phyloP scores from a whole-genome alignment of 2,888 invertebrate genomes.

The Balanococcus diminutus region DNA sequence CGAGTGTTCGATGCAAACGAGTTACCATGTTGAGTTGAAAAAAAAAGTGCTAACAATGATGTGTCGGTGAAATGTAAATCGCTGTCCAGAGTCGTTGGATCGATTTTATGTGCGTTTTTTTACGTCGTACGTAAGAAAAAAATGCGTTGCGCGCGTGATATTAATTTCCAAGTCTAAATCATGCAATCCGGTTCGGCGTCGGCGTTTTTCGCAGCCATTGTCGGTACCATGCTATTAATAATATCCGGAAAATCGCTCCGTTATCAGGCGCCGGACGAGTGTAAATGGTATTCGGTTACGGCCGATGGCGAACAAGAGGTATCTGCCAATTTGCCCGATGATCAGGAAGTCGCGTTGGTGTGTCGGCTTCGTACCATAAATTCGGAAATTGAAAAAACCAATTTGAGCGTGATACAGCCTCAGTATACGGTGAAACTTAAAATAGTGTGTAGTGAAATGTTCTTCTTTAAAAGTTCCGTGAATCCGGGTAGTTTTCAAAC shows the following conservation, averaged over 20 bases:
- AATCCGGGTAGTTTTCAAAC: slow-evolving; percentile 78
- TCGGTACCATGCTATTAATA: slow-evolving; percentile 69
- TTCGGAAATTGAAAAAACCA: slow-evolving; percentile 80
- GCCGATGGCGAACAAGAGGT: slow-evolving; percentile 66
- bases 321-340: slow-evolving; percentile 58
- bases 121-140: slow-evolving; percentile 24
- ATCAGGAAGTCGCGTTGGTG: slow-evolving; percentile 72
- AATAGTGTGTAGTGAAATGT: slow-evolving; percentile 79
- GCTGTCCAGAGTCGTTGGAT: not conserved
- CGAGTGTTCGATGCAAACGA: not conserved
- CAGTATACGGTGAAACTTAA: slow-evolving; percentile 78
- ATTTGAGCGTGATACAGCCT: slow-evolving; percentile 82
- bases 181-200: slow-evolving; percentile 41
- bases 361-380: slow-evolving; percentile 78
- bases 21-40: not conserved
- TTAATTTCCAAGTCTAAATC: not conserved
- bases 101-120: not conserved
- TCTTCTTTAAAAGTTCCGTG: slow-evolving; percentile 80
- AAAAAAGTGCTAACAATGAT: not conserved
- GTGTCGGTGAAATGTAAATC: not conserved
- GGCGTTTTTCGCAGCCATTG: slow-evolving; percentile 59
- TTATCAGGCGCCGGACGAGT: slow-evolving; percentile 81
- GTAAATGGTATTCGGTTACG: slow-evolving; percentile 72
- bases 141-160: slow-evolving; percentile 39
- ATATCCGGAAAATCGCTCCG: slow-evolving; percentile 68